Conservation (phyloP, 2,113 vertebrate genomes). For the Ciconia maguari region DNA sequence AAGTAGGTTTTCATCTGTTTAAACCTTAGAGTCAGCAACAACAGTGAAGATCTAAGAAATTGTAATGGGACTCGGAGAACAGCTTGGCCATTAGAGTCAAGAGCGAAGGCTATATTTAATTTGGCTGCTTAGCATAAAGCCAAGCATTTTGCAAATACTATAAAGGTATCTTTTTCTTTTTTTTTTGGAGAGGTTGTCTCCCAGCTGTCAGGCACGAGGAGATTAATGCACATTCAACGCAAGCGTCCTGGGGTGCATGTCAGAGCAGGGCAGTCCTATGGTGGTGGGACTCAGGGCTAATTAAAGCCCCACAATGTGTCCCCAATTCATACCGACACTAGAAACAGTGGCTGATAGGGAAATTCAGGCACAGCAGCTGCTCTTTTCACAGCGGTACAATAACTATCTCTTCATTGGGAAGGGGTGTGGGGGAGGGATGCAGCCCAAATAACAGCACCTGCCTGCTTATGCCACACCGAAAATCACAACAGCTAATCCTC, state of each 20-base stretch:
- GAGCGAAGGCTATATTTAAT: not conserved
- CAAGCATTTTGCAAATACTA: not conserved
- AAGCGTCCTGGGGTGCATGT: conserved; percentile 36
- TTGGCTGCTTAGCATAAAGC: conserved; percentile 6
- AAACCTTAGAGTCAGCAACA: not conserved
- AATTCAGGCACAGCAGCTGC: conserved; percentile 76
- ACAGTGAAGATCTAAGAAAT: not conserved
- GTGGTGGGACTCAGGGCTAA: conserved; percentile 26
- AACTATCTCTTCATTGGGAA: conserved; percentile 63
- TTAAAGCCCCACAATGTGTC: conserved; percentile 53
- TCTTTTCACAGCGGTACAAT: conserved; percentile 77
- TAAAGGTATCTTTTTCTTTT: not conserved
- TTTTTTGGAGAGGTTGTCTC: conserved; percentile 17
- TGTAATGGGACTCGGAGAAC: not conserved
- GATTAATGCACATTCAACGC: conserved; percentile 42
- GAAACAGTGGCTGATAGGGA: conserved; percentile 65
- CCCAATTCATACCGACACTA: conserved; percentile 35
- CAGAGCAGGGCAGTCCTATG: conserved; percentile 37
- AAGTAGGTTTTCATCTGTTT: not conserved
- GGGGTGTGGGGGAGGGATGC: conserved; percentile 6
- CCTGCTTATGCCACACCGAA: conserved; percentile 56
- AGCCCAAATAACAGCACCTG: conserved; percentile 74
- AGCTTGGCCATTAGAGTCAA: not conserved
- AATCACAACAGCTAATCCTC: conserved; percentile 60
- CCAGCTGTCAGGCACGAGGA: not conserved